These are phyloP conservation scores for Leistus spinibarbis DNA, from an alignment of 2,888 invertebrate genomes.

Conservation along the genomic window DNA sequence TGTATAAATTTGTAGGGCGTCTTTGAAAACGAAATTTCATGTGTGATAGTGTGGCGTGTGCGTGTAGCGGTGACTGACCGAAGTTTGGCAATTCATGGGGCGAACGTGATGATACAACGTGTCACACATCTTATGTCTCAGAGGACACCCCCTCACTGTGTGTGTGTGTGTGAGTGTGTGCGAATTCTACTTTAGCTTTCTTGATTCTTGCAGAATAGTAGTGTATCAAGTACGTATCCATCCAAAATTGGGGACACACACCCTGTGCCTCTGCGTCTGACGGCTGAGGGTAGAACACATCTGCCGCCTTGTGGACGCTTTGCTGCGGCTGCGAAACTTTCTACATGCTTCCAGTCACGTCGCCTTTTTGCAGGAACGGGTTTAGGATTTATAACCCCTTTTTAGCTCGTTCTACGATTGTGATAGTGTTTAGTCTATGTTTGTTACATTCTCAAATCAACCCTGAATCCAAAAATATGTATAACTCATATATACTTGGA, in stretches of 20 bases:
- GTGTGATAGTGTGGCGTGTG: not conserved
- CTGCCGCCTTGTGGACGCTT: not conserved
- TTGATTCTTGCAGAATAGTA: not conserved
- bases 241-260: not conserved
- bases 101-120: not conserved
- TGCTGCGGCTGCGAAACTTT: not conserved
- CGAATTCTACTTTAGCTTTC: not conserved
- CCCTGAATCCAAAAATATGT: no score
- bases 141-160: not conserved
- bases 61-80: not conserved
- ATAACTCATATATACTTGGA: no score
- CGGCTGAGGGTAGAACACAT: not conserved
- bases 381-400: no score
- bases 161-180: not conserved
- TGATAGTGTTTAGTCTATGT: no score
- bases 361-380: not conserved
- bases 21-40: slow-evolving; percentile 4
- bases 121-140: not conserved
- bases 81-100: not conserved
- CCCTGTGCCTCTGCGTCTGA: not conserved
- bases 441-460: no score
- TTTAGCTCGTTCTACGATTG: no score
- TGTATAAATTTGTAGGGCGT: not conserved
- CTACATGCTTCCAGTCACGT: slow-evolving; percentile 16
- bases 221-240: not conserved